Evolutionary conservation across 2,888 invertebrate species (phyloP), one percentile per base, ranked within the genome.

Genomic region (Dichetophora obliterata): DNA sequence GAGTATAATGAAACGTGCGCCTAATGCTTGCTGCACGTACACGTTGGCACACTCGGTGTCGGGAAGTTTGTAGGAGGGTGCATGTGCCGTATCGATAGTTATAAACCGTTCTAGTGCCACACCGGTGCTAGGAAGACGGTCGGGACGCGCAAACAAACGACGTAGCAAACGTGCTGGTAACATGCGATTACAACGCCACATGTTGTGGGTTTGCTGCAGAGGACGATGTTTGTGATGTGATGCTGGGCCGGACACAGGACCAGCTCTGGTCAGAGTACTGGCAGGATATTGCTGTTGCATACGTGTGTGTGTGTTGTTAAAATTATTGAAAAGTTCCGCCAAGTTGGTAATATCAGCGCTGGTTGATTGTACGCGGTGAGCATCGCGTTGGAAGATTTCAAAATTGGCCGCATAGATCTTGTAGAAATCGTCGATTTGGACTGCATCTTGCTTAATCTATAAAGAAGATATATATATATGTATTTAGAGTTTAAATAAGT

Each of bases 1-100:
- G 76, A 97, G 88, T 75, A 93, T 91, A 79, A 96, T 91, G 73
- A 92, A 91, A 83, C 96, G 91, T 73, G 92, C 91, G 14, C 96
- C 96, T 85, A 91, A 92, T 11, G 93, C 92, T 86, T 94, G 94
- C 80, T 94, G 91, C 16, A 96, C 85, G 88, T 95, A 94, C 72
- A 95, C 93, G 88, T 93, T 95, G 82, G 94, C 93, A 86, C 96
- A 96, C 88, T 96, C 96, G 14, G 95, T 94, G 83, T 94, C 93
- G 11, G 96, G 96, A 87, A 96, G 88, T 78, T 90, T 87, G 85
- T 95, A 95, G 34, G 91, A 89, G 31, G 91, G 90, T 74, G 94
- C 92, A 84, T 92, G 91, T 50, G 92, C 90, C 82, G 95, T 95
- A 86, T 96, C 94, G 73, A 97, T 91, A 76, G 95, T 91, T 73